Evolutionary conservation across 2,888 invertebrate genomes (phyloP), one percentile per base, ranked within the genome.

Genomic region (Drosophila pullipes): DNA sequence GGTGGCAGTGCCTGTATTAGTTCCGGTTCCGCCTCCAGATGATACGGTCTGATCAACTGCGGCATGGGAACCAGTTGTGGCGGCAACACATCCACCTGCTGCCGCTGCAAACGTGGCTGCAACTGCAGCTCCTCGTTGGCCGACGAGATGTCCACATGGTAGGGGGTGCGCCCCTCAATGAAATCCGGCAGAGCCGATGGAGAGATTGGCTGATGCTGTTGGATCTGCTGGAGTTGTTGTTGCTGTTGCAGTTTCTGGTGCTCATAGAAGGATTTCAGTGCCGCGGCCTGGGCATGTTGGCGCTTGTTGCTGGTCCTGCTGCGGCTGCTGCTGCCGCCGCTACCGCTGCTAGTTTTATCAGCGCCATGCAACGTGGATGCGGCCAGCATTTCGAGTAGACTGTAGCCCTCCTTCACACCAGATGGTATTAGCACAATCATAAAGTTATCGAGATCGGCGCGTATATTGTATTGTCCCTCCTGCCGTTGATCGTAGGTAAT

Each of bases 381-480:
- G 18, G 91, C 84, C 31, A 93, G 74, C 41, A 93, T 69, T 78
- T 93, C 91, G 60, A 92, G 58, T 0, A 93, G 64, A 68, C 83
- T 90, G 1, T 91, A 77, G 0, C 91, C 91, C 25, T 92, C 92
- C 37, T 85, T 76, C 1, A 92, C 85, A 35, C 90, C 91, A 4
- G 95, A 95, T 30, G 95, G 93, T 0, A 96, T 95, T n/a, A 97
- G 92, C 33, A 97, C 92, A 60, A 97, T 93, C 76, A 97, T 94
- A 76, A 97, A 95, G 89, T 97, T 97, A 78, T 96, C 95, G 13
- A 97, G 93, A 91, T 97, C 96, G 0, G 96, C 96, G 60, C 95
- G 95, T 16, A 97, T 94, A 92, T 97, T 97, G 75, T 95, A 91
- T 4, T 96, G 95, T n/a, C 97, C 97, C 67, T 96, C 96, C 92